Conservation (phyloP, 2,797 vertebrate genomes). For the Enteromius afrohamiltoni region DNA sequence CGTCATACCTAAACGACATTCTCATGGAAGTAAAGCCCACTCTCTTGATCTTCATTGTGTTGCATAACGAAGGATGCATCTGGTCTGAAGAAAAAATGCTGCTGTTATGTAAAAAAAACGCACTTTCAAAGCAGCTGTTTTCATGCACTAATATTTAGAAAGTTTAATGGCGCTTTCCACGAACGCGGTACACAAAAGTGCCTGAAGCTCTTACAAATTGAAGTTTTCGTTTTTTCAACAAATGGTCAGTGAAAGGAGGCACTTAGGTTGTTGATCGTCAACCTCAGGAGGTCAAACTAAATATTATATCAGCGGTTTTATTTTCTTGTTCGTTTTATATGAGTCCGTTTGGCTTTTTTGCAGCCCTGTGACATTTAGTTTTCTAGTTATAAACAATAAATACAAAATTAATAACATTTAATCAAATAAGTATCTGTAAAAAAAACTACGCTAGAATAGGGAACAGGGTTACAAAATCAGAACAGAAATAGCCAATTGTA, state of each 20-base stretch:
- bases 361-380: neutral
- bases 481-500: neutral
- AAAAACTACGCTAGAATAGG: neutral
- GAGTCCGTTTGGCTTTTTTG: neutral
- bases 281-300: conserved; percentile 16
- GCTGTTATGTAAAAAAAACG: conserved; percentile 4
- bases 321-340: neutral
- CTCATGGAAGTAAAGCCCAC: conserved; percentile 16
- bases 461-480: neutral
- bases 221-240: conserved; percentile 24
- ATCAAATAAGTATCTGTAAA: neutral
- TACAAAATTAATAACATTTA: neutral
- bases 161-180: conserved; percentile 36
- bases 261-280: conserved; percentile 27
- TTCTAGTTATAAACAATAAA: neutral
- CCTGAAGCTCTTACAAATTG: conserved; percentile 17
- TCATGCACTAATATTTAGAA: conserved; percentile 38
- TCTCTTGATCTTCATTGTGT: conserved; percentile 38
- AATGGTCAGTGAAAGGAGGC: conserved; percentile 25
- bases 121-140: conserved; percentile 42
- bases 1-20: conserved; percentile 19
- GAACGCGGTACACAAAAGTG: conserved; percentile 21
- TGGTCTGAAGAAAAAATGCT: conserved; percentile 15
- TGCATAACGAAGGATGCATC: conserved; percentile 39
- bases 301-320: neutral